Evolutionary conservation across 2,888 invertebrate genomes (phyloP), one percentile per base, ranked within the genome.

Genomic region (Cancer borealis): DNA sequence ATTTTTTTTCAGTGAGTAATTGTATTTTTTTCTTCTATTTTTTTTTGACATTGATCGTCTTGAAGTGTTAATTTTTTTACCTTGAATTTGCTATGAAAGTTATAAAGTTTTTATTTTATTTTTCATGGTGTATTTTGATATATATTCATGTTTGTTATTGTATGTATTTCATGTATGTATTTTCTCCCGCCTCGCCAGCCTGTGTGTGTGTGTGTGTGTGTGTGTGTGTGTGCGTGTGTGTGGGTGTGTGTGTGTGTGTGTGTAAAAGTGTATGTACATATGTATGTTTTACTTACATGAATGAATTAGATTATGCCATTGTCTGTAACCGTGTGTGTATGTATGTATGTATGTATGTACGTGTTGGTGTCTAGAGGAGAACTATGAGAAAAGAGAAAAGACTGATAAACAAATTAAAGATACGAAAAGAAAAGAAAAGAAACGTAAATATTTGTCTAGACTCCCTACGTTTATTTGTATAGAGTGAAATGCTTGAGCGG

Each of bases 201-300:
- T n/a, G 66, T 66, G 66, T 66, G 66, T 66, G 66, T 66, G n/a
- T 66, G n/a, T 66, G n/a, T 66, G 54, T 66, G 10, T 66, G 66
- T 21, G 10, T 66, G 66, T 66, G 66, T 66, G 66, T 66, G 66
- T 66, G 66, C 12, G 66, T 66, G 66, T 66, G 66, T 66, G 66
- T 49, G 66, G 3, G 66, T 66, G 66, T 66, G 66, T 49, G 66
- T 66, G 66, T 66, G 10, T 5, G 66, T 66, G 66, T 66, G 66
- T 66, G 60, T 60, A n/a, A 17, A n/a, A 5, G 66, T 5, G 21
- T 14, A n/a, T 66, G 14, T n/a, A 1, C 5, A 1, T 10, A 4
- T 66, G 66, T 66, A 14, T 66, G 66, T 21, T 21, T n/a, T 66
- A n/a, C n/a, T 3, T 66, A 66, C 66, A n/a, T 66, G 3, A 66